Percentiles rank a stretch among this genome's conserved stretches.
These are phyloP conservation scores for Brachyhypopomus gauderio DNA, from an alignment of 2,113 vertebrate genomes.

Conservation along the genomic window DNA sequence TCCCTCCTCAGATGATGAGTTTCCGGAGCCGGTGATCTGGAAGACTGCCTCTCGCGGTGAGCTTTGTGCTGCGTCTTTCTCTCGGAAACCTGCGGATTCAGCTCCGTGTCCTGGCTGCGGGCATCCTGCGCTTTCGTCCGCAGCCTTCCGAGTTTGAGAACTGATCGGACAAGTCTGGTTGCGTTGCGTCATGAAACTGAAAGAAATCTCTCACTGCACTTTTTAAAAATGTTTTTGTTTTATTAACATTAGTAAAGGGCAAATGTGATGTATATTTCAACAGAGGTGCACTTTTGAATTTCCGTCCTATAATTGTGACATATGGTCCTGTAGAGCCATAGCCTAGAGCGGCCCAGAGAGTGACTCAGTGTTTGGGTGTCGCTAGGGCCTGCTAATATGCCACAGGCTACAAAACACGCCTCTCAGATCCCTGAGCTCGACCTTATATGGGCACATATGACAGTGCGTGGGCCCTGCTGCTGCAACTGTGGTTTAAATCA, in stretches of 20 bases:
- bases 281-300: background rate
- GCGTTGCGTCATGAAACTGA: too few species aligned
- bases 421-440: background rate
- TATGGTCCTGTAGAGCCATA: background rate
- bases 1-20: conserved; percentile 31
- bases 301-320: background rate
- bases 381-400: background rate
- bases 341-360: background rate
- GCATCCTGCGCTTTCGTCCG: background rate
- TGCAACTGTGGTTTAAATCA: background rate
- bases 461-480: background rate
- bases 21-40: conserved; percentile 37
- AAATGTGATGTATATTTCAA: background rate
- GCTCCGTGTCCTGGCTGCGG: background rate
- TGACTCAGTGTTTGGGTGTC: background rate
- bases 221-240: too few species aligned
- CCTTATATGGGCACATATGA: background rate
- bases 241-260: too few species aligned
- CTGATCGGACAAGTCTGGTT: too few species aligned
- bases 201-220: too few species aligned
- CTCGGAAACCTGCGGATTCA: background rate
- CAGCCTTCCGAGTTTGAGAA: too few species aligned
- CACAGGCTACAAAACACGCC: background rate
- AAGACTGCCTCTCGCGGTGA: background rate
- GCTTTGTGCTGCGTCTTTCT: conserved; percentile 8